phyloP scores from a whole-genome alignment of 2,113 vertebrate genomes.

The Channa argus region DNA sequence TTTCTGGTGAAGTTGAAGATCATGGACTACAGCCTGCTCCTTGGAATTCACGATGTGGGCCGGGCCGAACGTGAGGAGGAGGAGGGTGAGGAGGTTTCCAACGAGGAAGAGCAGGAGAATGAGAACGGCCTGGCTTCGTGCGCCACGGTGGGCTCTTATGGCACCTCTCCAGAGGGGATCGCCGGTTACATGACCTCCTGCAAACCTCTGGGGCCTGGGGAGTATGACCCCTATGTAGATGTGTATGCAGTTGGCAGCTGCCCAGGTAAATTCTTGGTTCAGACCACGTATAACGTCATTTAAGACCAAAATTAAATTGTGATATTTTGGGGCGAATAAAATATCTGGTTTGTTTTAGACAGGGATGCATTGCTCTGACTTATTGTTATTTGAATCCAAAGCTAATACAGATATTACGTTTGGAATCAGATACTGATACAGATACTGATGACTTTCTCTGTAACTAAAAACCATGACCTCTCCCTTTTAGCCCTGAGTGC shows the following conservation, averaged over 20 bases:
- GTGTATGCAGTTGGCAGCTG: slow-evolving; percentile 90
- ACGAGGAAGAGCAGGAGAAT: slow-evolving; percentile 85
- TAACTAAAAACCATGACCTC: no score
- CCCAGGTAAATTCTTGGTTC: slow-evolving; percentile 77
- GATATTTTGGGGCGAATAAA: no score
- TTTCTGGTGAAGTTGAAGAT: slow-evolving; percentile 93
- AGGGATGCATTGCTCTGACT: no score
- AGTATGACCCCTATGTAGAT: slow-evolving; percentile 90
- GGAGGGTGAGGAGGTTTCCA: slow-evolving; percentile 81
- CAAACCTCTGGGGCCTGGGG: slow-evolving; percentile 89
- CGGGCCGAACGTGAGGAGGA: slow-evolving; percentile 89
- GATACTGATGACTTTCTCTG: no score
- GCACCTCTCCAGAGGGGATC: slow-evolving; percentile 91
- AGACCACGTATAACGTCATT: no score
- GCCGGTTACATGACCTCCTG: slow-evolving; percentile 89
- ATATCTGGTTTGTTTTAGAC: no score
- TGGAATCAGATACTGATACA: no score
- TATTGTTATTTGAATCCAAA: no score
- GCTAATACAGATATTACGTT: no score
- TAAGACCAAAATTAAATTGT: no score
- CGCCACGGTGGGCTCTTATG: slow-evolving; percentile 83
- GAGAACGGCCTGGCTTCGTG: slow-evolving; percentile 81
- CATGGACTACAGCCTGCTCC: slow-evolving; percentile 93
- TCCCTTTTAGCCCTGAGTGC: no score
- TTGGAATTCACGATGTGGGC: slow-evolving; percentile 90